These are phyloP conservation scores for Hiodon alosoides DNA, from an alignment of 2,113 vertebrate species.

Conservation along the genomic window DNA sequence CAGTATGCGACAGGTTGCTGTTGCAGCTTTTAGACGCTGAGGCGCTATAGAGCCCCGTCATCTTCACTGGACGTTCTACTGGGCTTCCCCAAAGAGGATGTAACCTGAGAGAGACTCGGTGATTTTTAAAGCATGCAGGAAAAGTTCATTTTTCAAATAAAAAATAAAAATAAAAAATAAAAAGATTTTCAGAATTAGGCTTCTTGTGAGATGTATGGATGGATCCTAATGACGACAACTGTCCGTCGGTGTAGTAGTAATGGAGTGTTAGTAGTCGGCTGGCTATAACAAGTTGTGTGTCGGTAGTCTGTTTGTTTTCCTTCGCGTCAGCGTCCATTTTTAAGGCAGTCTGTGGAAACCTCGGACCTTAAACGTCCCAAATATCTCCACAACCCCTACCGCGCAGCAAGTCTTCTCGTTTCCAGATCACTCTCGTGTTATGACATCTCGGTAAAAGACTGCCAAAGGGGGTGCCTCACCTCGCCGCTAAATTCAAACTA, in stretches of 20 bases:
- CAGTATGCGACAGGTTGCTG: neutral
- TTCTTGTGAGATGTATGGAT: too few species aligned
- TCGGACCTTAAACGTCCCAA: neutral
- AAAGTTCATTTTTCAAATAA: too few species aligned
- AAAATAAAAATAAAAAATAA: too few species aligned
- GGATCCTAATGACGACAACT: too few species aligned
- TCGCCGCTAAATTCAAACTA: constrained; percentile 53
- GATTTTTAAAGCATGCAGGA: too few species aligned
- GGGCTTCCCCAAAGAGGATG: neutral
- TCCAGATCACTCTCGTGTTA: constrained; percentile 43
- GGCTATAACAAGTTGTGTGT: too few species aligned
- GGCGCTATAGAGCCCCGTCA: constrained; percentile 6
- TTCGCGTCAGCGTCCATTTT: too few species aligned
- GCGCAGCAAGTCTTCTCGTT: constrained; percentile 34
- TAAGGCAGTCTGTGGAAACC: neutral
- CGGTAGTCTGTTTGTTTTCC: too few species aligned
- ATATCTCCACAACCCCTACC: neutral
- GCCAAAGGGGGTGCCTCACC: constrained; percentile 47
- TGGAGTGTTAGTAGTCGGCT: too few species aligned
- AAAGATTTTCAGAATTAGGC: too few species aligned
- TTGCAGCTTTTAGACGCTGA: neutral
- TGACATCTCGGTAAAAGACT: constrained; percentile 35
- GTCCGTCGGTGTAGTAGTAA: too few species aligned
- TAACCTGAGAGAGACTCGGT: too few species aligned
- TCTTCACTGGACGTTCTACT: neutral